Base-by-base conservation (phyloP, 1,140 invertebrate genomes). In the Pomacea maculata region DNA sequence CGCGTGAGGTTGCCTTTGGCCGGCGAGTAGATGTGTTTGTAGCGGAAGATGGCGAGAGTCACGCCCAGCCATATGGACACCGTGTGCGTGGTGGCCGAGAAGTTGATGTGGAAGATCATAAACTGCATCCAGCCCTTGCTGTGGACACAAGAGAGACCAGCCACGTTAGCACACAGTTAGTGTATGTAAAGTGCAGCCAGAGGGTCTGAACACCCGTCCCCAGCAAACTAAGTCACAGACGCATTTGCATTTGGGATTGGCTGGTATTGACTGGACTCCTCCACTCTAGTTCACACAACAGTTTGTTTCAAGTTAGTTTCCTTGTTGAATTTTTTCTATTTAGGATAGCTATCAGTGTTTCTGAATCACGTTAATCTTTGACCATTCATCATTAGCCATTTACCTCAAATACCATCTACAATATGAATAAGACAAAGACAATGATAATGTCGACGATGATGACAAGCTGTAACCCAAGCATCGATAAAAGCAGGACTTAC, bases 61-160 rank as follows among this genome's bases (percentile, higher is more conserved):
- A 98, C 95, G 0, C 97, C 98, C 79, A 98, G 89, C 94, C 96
- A 97, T 78, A 97, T 98, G 0, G 96, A 97, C 68, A 98, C 96
- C 0, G 97, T 98, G 90, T 99, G 97, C 87, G 95, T 93, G 1
- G 97, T 95, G 94, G 92, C 89, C 0, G 93, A 91, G 88, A 97
- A 97, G 84, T 97, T 88, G 34, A 89, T 82, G 72, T 89, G 86
- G 80, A 91, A 87, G 8, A 90, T 78, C 15, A 89, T 78, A 80
- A 88, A 91, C 12, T 81, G 70, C 85, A 89, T 87, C 90, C 89
- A 90, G 0, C 75, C 82, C 29, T 75, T 75, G n/a, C 82, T 84
- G 70, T 84, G 29, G 82, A 85, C 15, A 82, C 34, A 6, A 81
- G 0, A 81, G 52, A 12, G 82, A 84, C 14, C 67, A 70, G 67